Conservation (phyloP, 2,888 invertebrate species). For the Melieria picta region DNA sequence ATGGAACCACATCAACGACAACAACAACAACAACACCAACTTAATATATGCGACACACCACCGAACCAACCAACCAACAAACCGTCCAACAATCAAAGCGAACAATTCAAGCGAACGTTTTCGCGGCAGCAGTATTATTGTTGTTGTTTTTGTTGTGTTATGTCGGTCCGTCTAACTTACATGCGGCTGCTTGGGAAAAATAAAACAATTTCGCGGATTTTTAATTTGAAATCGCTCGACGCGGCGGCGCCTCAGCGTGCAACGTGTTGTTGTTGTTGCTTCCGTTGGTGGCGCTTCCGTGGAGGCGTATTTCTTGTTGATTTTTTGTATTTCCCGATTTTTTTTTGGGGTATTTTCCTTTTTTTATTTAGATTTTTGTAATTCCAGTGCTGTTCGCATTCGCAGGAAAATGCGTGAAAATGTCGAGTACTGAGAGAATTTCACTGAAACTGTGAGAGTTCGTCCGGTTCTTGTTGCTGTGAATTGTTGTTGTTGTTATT, state of each 20-base stretch:
- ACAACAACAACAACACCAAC: background rate
- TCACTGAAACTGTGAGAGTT: conserved; percentile 6
- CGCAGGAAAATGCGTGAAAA: conserved; percentile 1
- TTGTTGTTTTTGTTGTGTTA: too few species aligned
- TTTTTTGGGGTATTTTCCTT: background rate
- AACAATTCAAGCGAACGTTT: conserved; percentile 10
- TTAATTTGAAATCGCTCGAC: conserved; percentile 29
- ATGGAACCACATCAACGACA: conserved; percentile 19
- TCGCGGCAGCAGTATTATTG: background rate
- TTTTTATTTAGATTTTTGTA: background rate
- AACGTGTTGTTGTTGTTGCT: too few species aligned
- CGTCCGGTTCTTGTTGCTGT: background rate
- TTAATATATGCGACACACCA: too few species aligned
- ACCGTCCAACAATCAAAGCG: conserved; percentile 14
- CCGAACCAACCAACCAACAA: too few species aligned
- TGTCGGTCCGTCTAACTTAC: too few species aligned
- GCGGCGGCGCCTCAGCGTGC: background rate
- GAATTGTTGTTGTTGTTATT: background rate
- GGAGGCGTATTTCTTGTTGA: background rate
- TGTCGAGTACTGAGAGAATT: conserved; percentile 4
- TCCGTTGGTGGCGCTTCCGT: background rate
- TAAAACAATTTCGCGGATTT: conserved; percentile 35
- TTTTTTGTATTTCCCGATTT: conserved; percentile 1
- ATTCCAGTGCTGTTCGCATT: too few species aligned
- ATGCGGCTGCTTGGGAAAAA: background rate